A percentile compares a stretch with the other conserved stretches of the same genome.
phyloP scores from a whole-genome alignment of 1,140 invertebrate species.

The Eciton burchellii region DNA sequence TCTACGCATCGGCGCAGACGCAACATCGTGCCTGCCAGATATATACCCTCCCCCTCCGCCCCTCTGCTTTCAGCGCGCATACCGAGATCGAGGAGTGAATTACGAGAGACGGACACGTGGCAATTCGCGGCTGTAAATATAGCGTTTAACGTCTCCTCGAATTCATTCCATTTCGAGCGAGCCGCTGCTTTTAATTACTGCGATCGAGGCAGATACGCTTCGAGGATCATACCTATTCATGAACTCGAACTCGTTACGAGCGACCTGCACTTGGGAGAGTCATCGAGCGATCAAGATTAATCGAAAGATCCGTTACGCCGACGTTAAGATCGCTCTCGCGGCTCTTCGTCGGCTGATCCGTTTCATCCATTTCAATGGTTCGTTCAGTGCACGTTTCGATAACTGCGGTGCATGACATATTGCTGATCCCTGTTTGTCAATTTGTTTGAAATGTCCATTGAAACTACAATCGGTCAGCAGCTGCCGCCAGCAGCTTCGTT shows the following conservation, averaged over 20 bases:
- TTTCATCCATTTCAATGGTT: neutral
- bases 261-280: conserved; percentile 19
- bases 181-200: too few species aligned
- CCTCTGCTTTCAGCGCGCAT: neutral
- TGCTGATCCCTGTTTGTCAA: neutral
- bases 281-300: conserved; percentile 50
- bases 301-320: conserved; percentile 5
- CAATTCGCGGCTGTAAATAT: neutral
- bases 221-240: neutral
- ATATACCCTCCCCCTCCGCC: too few species aligned
- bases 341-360: conserved; percentile 16
- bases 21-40: neutral
- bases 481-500: neutral
- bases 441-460: neutral
- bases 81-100: neutral
- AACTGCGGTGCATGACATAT: neutral
- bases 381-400: neutral
- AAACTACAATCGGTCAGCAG: neutral
- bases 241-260: conserved; percentile 4
- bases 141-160: neutral
- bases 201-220: neutral
- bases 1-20: neutral
- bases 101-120: neutral
- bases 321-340: conserved; percentile 60
- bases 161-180: neutral